Conservation (phyloP, 2,113 vertebrate species). For the Puma concolor region DNA sequence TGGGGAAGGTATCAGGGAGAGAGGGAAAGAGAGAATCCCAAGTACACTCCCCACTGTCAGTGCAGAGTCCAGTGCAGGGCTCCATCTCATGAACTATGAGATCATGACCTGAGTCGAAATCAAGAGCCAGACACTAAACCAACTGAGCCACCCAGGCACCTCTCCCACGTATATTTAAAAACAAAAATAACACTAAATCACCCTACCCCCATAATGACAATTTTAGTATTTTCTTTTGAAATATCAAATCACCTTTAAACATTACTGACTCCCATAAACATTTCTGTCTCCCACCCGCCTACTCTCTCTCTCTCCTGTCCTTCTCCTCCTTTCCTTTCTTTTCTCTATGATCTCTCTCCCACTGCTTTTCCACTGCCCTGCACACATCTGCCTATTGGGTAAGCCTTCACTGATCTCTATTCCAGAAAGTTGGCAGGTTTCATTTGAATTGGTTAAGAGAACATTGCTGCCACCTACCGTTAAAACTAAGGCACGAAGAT, state of each 20-base stretch:
- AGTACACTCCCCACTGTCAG: no score
- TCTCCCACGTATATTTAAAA: no score
- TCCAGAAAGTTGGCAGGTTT: background rate
- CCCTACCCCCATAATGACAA: background rate
- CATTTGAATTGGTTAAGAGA: background rate
- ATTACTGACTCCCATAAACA: no score
- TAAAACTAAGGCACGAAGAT: background rate
- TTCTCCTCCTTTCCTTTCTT: no score
- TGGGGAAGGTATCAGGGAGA: no score
- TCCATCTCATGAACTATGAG: no score
- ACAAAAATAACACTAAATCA: no score
- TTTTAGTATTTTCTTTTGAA: constrained; percentile 27
- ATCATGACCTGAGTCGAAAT: no score
- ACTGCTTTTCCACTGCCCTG: background rate
- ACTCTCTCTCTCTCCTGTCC: background rate
- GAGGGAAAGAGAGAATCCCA: no score
- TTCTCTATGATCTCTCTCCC: background rate
- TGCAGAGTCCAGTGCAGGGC: no score
- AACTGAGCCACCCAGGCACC: no score
- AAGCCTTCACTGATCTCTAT: background rate
- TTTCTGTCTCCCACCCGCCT: background rate
- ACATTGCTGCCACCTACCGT: constrained; percentile 68
- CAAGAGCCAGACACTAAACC: no score
- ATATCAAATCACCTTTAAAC: constrained; percentile 3
- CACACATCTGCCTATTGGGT: background rate